Base-by-base conservation (phyloP, 2,888 invertebrate species). In the Drosophila helvetica region DNA sequence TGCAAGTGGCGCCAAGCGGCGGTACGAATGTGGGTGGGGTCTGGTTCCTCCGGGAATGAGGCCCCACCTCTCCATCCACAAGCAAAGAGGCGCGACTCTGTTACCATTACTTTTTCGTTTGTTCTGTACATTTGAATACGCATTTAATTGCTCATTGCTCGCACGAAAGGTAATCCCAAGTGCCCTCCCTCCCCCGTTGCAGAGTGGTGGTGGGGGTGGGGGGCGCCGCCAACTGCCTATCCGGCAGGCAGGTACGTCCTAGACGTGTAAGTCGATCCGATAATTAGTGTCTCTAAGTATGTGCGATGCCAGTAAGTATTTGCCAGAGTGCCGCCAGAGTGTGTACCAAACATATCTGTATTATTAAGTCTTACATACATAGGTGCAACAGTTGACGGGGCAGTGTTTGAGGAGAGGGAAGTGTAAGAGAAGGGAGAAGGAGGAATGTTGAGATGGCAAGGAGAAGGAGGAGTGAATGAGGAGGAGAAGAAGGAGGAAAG, bases 121-220 rank as follows among this genome's bases (percentile, higher is more conserved):
- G 67, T 77, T 85, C 61, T 80, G 80, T 82, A 82, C 56, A 72
- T 80, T 85, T 78, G 77, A 77, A 77, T 82, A 82, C 85, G 71
- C 70, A 81, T 84, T 77, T 67, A 47, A 61, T 79, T 72, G 77
- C 77, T 78, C 82, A 68, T 76, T 70, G 70, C 63, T 63, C 68
- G 22, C 25, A 43, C 15, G 9, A 47, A 33, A 22, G 19, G 18
- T 54, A 65, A 68, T 19, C 86, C 74, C 62, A 83, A 74, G 83
- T 70, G 75, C 65, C 72, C 27, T 17, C 67, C 72, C 27, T n/a
- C 22, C 18, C 27, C 10, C 18, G 47, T 12, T 18, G 22, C 18
- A 3, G 33, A 33, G 27, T 27, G 27, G 7, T 7, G 30, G n/a
- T n/a, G n/a, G n/a, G n/a, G n/a, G n/a, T n/a, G 51, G 7, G 30